phyloP scores from a whole-genome alignment of 2,113 vertebrate genomes.

The Antennarius striatus region DNA sequence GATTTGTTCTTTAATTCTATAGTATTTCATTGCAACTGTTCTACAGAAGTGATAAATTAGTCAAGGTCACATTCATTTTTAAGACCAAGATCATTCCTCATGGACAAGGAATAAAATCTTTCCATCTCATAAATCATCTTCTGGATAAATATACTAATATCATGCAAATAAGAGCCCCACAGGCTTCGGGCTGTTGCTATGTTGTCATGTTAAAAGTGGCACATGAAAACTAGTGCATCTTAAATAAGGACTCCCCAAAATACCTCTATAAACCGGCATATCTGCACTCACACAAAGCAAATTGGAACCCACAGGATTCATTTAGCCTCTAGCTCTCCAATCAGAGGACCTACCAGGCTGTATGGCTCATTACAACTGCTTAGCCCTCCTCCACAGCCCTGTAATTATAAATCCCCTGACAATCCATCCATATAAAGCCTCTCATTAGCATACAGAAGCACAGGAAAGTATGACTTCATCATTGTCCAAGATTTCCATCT shows the following conservation, averaged over 20 bases:
- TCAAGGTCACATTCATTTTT: neutral
- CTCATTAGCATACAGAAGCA: slow-evolving; percentile 62
- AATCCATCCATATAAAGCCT: slow-evolving; percentile 48
- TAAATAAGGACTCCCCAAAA: slow-evolving; percentile 4
- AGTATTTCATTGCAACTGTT: no score
- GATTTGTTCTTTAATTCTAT: no score
- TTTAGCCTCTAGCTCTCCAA: slow-evolving; percentile 29
- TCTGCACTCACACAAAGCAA: neutral
- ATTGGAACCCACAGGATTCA: slow-evolving; percentile 29
- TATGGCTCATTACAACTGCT: slow-evolving; percentile 56
- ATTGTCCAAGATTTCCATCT: slow-evolving; percentile 46
- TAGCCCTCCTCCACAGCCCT: slow-evolving; percentile 50
- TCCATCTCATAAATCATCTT: slow-evolving; percentile 11
- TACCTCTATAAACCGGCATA: neutral
- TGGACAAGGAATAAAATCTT: no score
- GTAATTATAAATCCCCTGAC: slow-evolving; percentile 63
- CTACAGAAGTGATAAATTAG: no score
- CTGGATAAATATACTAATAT: slow-evolving; percentile 3
- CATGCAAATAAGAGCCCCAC: neutral
- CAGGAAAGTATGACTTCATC: slow-evolving; percentile 57
- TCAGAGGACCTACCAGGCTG: slow-evolving; percentile 55
- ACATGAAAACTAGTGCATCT: neutral
- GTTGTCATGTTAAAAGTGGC: neutral
- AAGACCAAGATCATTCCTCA: neutral
- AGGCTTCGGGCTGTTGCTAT: neutral